phyloP scores from a whole-genome alignment of 2,797 vertebrate genomes.

The Taenioides sp. region DNA sequence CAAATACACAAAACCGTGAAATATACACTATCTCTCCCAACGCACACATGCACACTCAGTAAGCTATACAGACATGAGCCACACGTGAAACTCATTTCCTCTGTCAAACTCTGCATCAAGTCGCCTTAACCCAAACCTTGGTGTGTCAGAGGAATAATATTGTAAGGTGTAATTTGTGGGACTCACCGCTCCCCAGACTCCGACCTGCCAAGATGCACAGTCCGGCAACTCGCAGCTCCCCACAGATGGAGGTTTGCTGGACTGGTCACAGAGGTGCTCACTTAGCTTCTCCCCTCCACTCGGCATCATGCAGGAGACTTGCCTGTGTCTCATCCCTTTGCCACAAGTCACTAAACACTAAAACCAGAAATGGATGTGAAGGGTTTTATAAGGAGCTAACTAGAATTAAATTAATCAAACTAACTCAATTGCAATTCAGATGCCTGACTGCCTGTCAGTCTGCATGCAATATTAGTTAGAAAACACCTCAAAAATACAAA shows the following conservation, averaged over 20 bases:
- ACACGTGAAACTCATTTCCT: constrained; percentile 61
- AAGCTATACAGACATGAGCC: constrained; percentile 39
- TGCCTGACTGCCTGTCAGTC: too few species aligned
- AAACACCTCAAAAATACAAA: too few species aligned
- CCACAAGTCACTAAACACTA: constrained; percentile 93
- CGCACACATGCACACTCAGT: constrained; percentile 22
- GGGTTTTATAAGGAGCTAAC: background rate
- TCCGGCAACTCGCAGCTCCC: constrained; percentile 82
- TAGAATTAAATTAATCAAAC: too few species aligned
- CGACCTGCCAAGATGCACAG: constrained; percentile 92
- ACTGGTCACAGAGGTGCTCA: constrained; percentile 83
- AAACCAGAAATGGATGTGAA: background rate
- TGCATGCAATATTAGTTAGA: too few species aligned
- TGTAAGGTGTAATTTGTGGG: constrained; percentile 18
- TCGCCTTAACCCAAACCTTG: constrained; percentile 19
- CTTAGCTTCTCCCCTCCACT: constrained; percentile 80
- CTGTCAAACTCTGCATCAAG: constrained; percentile 40
- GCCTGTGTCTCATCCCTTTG: constrained; percentile 84
- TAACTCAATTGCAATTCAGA: too few species aligned
- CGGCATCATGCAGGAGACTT: constrained; percentile 82
- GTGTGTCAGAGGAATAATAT: constrained; percentile 21
- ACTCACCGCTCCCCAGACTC: constrained; percentile 92
- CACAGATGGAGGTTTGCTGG: constrained; percentile 79
- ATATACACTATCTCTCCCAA: constrained; percentile 38
- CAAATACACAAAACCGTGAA: constrained; percentile 37